Evolutionary conservation across 2,797 vertebrate genomes (phyloP), one percentile per base, ranked within the genome.

Genomic region (Fundulus diaphanus): DNA sequence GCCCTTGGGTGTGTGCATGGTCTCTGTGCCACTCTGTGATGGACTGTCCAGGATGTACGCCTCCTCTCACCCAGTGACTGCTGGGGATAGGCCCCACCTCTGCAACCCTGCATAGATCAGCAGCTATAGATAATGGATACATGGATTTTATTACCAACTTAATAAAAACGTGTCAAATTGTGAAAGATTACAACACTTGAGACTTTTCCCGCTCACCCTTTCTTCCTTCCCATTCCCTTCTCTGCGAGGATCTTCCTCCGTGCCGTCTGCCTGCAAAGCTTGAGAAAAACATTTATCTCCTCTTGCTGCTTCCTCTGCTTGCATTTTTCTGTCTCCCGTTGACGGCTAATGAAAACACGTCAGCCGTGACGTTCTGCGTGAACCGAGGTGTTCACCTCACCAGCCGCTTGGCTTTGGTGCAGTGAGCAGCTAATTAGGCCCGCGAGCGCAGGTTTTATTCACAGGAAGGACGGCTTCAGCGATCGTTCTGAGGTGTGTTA

Each of bases 341-440:
- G 72, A 66, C 8, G 11, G 42, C 24, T 16, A 24, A 15, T 6
- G 31, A 2, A 44, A 7, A 52, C 15, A 51, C 5, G 40, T 76
- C 65, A 27, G 52, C 76, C 22, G 54, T 73, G 65, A 69, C 57
- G 11, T 46, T 77, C 46, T 59, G 74, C 35, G 68, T 74, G 70
- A 80, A 72, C 49, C 42, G 70, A 44, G 37, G 56, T 51, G 73
- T 78, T 56, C 35, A 51, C 49, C 57, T 59, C 44, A 2, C n/a
- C 27, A 71, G 57, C 42, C 0, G 13, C 8, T 83, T 70, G 27
- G 35, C 74, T 72, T 9, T 0, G 42, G 52, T n/a, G 48, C 31
- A 24, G 49, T 31, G 20, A 70, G 77, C 77, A 54, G 70, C n/a
- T 76, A 71, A 80, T 83, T 59, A 73, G 59, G 42, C 74, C n/a